Evolutionary conservation across 2,113 vertebrate species (phyloP).

Genomic region (Tretioscincus oriximinensis): DNA sequence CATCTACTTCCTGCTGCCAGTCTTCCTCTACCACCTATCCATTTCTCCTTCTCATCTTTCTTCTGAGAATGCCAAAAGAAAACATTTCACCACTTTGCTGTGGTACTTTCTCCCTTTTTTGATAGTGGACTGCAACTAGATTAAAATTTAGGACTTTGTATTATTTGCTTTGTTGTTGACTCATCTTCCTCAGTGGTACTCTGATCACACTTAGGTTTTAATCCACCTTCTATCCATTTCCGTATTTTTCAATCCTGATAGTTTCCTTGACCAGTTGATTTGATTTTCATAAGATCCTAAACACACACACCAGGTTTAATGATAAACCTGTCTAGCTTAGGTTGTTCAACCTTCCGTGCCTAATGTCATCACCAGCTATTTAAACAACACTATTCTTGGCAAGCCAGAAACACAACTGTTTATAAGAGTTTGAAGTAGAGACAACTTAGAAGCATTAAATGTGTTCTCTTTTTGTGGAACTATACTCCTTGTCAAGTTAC

Average conservation of each 20-base stretch:
- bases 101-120: too few relatives aligned
- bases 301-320: constrained; percentile 44
- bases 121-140: too few relatives aligned
- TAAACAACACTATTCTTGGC: constrained; percentile 38
- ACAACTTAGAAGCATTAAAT: constrained; percentile 54
- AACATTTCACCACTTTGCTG: too few relatives aligned
- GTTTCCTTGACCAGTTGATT: constrained; percentile 29
- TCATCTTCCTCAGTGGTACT: too few relatives aligned
- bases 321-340: constrained; percentile 37
- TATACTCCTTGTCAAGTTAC: constrained; percentile 14
- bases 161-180: too few relatives aligned
- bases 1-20: too few relatives aligned
- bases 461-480: neutral
- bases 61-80: too few relatives aligned
- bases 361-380: constrained; percentile 46
- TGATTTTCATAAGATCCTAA: constrained; percentile 31
- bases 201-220: too few relatives aligned
- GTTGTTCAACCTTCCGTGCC: constrained; percentile 50
- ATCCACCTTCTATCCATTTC: neutral
- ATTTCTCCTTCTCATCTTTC: too few relatives aligned
- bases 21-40: too few relatives aligned
- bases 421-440: constrained; percentile 29
- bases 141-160: too few relatives aligned
- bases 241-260: constrained; percentile 17
- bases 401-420: constrained; percentile 35